These are phyloP conservation scores for Clinocottus analis DNA, from an alignment of 2,113 vertebrate species.

Conservation along the genomic window DNA sequence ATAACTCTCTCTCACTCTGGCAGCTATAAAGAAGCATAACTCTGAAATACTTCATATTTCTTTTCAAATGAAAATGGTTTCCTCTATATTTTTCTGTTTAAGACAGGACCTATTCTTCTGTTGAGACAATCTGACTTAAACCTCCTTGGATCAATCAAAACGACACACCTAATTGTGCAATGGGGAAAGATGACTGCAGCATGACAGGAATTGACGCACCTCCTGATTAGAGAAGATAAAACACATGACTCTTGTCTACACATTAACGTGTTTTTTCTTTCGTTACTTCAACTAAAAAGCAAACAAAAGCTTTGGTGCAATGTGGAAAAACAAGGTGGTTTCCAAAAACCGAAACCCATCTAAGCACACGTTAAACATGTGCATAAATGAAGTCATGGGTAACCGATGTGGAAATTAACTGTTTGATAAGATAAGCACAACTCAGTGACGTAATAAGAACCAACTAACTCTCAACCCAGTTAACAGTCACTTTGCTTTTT, in stretches of 20 bases:
- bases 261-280: not conserved
- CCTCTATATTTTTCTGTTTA: not conserved
- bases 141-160: not conserved
- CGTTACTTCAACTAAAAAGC: not conserved
- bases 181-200: not conserved
- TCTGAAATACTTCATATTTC: not conserved
- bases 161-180: not conserved
- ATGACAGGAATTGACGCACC: not conserved
- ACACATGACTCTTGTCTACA: not conserved
- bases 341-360: not conserved
- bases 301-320: not conserved
- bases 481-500: not conserved
- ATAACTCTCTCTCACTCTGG: not conserved
- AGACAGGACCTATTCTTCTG: not conserved
- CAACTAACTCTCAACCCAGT: not conserved
- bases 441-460: not conserved
- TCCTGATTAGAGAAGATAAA: not conserved
- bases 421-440: not conserved
- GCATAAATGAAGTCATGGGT: not conserved
- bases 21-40: not conserved
- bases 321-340: constrained; percentile 1
- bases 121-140: not conserved
- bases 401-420: not conserved
- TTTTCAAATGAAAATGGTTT: not conserved
- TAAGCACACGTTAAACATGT: no score